Evolutionary conservation across 2,888 invertebrate genomes (phyloP), one percentile per base, ranked within the genome.

Genomic region (Elaeidobius kamerunicus): DNA sequence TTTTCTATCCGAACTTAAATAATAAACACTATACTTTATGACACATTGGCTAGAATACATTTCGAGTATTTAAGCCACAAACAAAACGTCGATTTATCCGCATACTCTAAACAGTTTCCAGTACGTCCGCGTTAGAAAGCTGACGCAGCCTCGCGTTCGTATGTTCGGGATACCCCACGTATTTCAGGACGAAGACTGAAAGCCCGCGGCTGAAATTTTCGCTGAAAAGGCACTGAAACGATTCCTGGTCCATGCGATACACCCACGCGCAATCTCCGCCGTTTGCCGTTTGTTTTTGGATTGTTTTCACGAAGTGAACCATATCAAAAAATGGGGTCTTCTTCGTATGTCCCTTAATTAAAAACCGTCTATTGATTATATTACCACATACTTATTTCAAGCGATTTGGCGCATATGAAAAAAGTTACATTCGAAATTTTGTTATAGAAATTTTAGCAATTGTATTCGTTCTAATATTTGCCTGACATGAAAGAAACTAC

Each of bases 161-260:
- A 14, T 23, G 19, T 15, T 23, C 23, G 20, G 35, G 20, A 18
- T 17, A 36, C 18, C 38, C 23, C 15, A 27, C 12, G 38, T 14
- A 38, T 38, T 46, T 38, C 45, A 38, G 45, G 28, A 38, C 38
- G 45, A 46, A 36, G 27, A 44, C 44, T 44, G 44, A 44, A 44
- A 34, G 20, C 44, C 35, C 34, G 44, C 23, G 12, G 38, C 45
- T 46, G 38, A 46, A 46, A 46, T 23, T 46, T 41, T 35, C 45
- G 39, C 40, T 23, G 39, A 34, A 48, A 48, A 48, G 39, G 38
- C 48, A 34, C 40, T 48, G 48, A 40, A 48, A 48, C 17, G 39
- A 17, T 30, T 23, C 40, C 34, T 48, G 48, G 48, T 40, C 48
- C 48, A 48, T 27, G 30, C 48, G 40, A 34, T 19, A 7, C 14